Evolutionary conservation across 2,113 vertebrate species (phyloP), one percentile per base, ranked within the genome.

Genomic region (Psittacula cyanocephala): DNA sequence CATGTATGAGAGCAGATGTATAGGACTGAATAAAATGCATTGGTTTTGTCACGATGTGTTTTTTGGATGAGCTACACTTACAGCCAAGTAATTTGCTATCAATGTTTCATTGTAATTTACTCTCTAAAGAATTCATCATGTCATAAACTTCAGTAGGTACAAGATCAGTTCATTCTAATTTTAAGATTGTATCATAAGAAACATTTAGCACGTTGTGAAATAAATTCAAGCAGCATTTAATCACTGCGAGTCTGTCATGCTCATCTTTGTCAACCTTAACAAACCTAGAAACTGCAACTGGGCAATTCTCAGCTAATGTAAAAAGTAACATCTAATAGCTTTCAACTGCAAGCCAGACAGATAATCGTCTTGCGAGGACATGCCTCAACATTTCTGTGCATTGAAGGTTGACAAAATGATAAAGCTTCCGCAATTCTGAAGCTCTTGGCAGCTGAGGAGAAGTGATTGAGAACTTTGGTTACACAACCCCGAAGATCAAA

Each of bases 121-220:
- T 93, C 86, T 92, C 65, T 47, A 28, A 94, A 96, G 91, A 87
- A 95, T 93, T 93, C 86, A 81, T 89, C 70, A 57, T 94, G 93
- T 92, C 91, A 92, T 89, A 95, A 95, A 93, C 91, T 93, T 92
- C 78, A 81, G 86, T 28, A 91, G 84, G 94, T 94, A 95, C 52
- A 59, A 91, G 95, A 92, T 95, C 94, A 65, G 95, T 95, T 91
- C 53, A 49, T 96, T 91, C 94, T 81, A 59, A 95, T 87, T 92
- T 95, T 68, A 65, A 97, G 96, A 97, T 97, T 64, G 70, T 95
- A 95, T 97, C 89, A 18, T 60, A 87, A 89, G 96, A 95, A 95
- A 81, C 86, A 64, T 71, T 93, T 79, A 92, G 81, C 13, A 8
- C 11, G 3, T 97, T 95, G 93, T 91, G 95, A 96, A 96, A 97